A percentile compares a stretch with the other conserved stretches of the same genome.
Conservation (phyloP, 2,113 vertebrate species). For the Callocephalon fimbriatum region DNA sequence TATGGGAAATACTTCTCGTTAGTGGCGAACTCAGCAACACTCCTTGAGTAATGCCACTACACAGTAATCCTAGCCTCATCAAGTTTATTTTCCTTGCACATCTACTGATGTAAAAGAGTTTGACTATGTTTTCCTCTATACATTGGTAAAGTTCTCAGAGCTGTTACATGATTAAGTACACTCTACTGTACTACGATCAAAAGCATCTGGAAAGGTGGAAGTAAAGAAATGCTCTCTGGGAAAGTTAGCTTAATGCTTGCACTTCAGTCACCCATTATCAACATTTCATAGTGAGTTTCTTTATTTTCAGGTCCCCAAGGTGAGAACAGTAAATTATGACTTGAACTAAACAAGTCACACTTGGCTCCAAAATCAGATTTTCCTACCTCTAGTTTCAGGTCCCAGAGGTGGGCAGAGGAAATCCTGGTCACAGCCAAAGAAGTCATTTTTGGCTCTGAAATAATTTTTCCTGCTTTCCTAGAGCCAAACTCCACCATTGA, state of each 20-base stretch:
- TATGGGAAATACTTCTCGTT: not conserved
- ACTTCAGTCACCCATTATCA: constrained; percentile 74
- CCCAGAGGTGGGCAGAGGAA: constrained; percentile 84
- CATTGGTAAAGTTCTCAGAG: constrained; percentile 26
- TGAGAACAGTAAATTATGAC: constrained; percentile 79
- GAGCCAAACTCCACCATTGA: constrained; percentile 70
- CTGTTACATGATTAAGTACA: constrained; percentile 47
- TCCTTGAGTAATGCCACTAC: not conserved
- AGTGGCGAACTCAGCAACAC: not conserved
- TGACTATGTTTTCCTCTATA: not conserved
- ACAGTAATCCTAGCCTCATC: not conserved
- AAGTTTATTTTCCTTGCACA: not conserved
- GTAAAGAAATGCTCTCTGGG: constrained; percentile 70
- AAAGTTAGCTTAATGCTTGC: constrained; percentile 68
- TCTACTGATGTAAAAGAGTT: not conserved
- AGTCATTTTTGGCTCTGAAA: constrained; percentile 80
- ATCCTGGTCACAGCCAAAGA: constrained; percentile 84
- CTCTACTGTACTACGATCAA: constrained; percentile 61
- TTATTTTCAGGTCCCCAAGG: constrained; percentile 72
- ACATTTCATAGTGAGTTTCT: constrained; percentile 70
- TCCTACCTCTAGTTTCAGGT: constrained; percentile 80
- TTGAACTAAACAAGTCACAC: constrained; percentile 80
- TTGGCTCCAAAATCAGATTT: constrained; percentile 85
- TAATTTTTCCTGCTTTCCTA: constrained; percentile 77
- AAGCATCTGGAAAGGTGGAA: constrained; percentile 75